Evolutionary conservation across 2,888 invertebrate species (phyloP).

Genomic region (Drosophila limbata): DNA sequence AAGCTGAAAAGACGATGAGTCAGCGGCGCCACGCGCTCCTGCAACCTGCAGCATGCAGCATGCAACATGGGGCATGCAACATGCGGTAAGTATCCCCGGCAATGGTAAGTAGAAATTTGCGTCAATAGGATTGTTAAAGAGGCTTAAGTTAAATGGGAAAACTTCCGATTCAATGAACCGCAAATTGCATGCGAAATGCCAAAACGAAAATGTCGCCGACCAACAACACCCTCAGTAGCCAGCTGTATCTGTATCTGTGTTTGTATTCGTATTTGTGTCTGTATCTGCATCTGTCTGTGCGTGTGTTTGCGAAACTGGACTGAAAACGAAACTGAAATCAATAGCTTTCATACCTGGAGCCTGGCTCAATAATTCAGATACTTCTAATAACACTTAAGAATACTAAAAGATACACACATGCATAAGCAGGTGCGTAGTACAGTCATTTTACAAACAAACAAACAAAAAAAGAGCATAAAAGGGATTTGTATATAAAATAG

Average conservation of each 20-base stretch:
- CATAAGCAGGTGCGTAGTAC: not conserved
- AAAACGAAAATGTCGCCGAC: constrained; percentile 79
- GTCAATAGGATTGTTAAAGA: constrained; percentile 84
- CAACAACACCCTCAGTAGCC: constrained; percentile 41
- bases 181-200: constrained; percentile 82
- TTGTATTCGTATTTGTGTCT: constrained; percentile 10
- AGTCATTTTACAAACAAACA: not conserved
- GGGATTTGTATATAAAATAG: not conserved
- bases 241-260: constrained; percentile 23
- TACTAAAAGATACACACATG: constrained; percentile 9
- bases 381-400: constrained; percentile 39
- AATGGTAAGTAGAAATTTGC: constrained; percentile 81
- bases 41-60: constrained; percentile 23
- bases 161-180: constrained; percentile 85
- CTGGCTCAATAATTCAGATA: constrained; percentile 35
- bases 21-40: constrained; percentile 16
- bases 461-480: not conserved
- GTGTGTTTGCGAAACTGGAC: constrained; percentile 20
- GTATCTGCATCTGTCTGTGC: constrained; percentile 8
- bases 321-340: constrained; percentile 60
- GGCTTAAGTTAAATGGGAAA: constrained; percentile 85
- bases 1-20: constrained; percentile 16
- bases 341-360: constrained; percentile 32
- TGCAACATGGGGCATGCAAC: constrained; percentile 2
- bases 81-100: constrained; percentile 33